These are phyloP conservation scores for Tetragonula clypearis DNA, from an alignment of 1,140 invertebrate genomes.

Conservation along the genomic window DNA sequence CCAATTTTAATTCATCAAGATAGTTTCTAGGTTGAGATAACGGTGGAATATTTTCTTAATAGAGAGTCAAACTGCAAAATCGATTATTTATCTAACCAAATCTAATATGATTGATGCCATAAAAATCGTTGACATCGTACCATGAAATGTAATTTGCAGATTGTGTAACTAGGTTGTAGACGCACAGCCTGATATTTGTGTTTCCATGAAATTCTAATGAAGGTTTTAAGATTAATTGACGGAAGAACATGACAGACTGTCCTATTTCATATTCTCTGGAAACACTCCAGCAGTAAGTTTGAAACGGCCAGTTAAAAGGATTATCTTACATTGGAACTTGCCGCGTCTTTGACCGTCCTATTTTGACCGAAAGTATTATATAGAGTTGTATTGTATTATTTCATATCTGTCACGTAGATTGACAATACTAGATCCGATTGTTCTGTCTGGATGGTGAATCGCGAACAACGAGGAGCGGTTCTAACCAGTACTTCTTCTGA, in stretches of 20 bases:
- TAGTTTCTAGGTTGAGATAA: no score
- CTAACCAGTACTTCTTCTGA: neutral
- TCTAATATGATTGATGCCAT: neutral
- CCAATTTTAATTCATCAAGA: no score
- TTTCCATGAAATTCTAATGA: neutral
- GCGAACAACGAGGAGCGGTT: neutral
- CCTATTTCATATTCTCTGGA: neutral
- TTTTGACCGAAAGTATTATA: neutral
- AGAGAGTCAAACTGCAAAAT: no score
- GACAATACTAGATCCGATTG: neutral
- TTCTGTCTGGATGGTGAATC: neutral
- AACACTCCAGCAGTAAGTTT: neutral
- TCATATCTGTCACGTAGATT: neutral
- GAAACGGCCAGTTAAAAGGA: neutral
- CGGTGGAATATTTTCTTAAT: no score
- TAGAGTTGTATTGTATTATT: neutral
- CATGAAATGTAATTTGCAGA: neutral
- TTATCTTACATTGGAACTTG: neutral
- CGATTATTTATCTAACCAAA: neutral
- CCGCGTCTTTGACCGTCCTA: neutral
- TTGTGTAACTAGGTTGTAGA: neutral
- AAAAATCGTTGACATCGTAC: neutral
- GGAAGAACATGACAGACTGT: constrained; percentile 11
- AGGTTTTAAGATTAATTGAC: constrained; percentile 29
- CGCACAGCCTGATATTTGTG: neutral